Percentiles rank a stretch among this genome's conserved stretches.
Evolutionary conservation across 1,140 invertebrate genomes (phyloP).

Genomic region (Doryteuthis pealeii): DNA sequence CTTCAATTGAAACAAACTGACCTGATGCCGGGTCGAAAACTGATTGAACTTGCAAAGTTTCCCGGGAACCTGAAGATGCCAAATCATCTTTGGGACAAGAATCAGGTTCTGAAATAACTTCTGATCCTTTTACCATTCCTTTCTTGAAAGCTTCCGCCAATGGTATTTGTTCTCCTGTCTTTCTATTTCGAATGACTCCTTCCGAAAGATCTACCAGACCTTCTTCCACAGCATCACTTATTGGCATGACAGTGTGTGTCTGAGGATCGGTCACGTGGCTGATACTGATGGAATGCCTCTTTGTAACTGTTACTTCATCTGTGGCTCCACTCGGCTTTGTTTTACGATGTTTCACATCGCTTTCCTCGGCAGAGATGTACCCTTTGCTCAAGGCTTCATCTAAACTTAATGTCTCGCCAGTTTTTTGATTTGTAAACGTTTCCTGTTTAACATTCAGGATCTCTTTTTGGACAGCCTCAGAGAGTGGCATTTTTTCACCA

Average conservation of each 20-base stretch:
- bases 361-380: slow-evolving; percentile 69
- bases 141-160: slow-evolving; percentile 49
- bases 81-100: neutral
- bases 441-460: slow-evolving; percentile 62
- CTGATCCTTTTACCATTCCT: slow-evolving; percentile 50
- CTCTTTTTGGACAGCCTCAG: slow-evolving; percentile 70
- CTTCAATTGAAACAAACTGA: slow-evolving; percentile 68
- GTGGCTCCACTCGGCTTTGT: neutral
- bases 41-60: slow-evolving; percentile 36
- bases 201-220: slow-evolving; percentile 58
- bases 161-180: slow-evolving; percentile 43
- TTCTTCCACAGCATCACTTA: slow-evolving; percentile 75
- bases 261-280: slow-evolving; percentile 79
- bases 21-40: slow-evolving; percentile 71
- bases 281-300: slow-evolving; percentile 63
- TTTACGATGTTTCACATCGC: slow-evolving; percentile 73
- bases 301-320: neutral
- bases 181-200: slow-evolving; percentile 35
- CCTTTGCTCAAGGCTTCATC: slow-evolving; percentile 67
- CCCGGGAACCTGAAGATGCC: neutral
- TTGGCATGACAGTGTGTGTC: slow-evolving; percentile 69
- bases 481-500: slow-evolving; percentile 64
- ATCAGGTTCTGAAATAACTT: slow-evolving; percentile 32
- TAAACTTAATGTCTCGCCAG: slow-evolving; percentile 73
- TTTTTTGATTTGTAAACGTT: slow-evolving; percentile 27